Percentiles rank a stretch among this genome's conserved stretches.
phyloP scores from a whole-genome alignment of 2,888 invertebrate genomes.

The Acleris laterana region DNA sequence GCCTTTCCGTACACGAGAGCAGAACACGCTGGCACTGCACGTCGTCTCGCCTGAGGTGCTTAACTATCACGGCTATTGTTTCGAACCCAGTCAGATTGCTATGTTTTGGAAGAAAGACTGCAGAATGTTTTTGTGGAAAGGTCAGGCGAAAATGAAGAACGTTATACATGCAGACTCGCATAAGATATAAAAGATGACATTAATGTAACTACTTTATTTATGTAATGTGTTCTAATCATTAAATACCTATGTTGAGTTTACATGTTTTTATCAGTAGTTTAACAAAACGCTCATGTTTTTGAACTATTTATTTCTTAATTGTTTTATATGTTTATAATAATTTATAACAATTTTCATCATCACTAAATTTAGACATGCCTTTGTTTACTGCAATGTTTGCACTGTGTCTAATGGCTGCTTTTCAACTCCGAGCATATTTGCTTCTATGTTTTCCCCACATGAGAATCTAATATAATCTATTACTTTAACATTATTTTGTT shows the following conservation, averaged over 20 bases:
- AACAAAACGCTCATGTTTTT: neutral
- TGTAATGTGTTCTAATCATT: constrained; percentile 11
- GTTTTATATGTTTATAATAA: constrained; percentile 1
- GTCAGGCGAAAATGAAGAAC: constrained; percentile 64
- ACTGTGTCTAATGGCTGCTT: constrained; percentile 83
- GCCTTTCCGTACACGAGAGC: constrained; percentile 74
- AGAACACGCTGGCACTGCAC: constrained; percentile 70
- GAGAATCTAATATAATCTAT: constrained; percentile 94
- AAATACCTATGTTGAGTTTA: constrained; percentile 9
- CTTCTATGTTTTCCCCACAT: constrained; percentile 88
- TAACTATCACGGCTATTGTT: constrained; percentile 81
- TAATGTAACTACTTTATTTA: constrained; percentile 35
- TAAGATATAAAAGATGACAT: constrained; percentile 48
- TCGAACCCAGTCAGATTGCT: constrained; percentile 85
- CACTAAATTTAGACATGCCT: constrained; percentile 7
- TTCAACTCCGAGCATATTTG: constrained; percentile 72
- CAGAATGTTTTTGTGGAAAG: constrained; percentile 87
- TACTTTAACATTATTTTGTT: constrained; percentile 86
- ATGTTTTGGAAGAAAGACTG: constrained; percentile 89
- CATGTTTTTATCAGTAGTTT: constrained; percentile 4
- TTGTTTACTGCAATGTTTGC: constrained; percentile 86
- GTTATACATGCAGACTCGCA: constrained; percentile 59
- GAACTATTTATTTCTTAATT: constrained; percentile 25
- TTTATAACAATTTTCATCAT: constrained; percentile 4
- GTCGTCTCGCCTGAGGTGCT: constrained; percentile 82